Base-by-base conservation (phyloP, 2,113 vertebrate genomes). In the Stictonetta naevosa region DNA sequence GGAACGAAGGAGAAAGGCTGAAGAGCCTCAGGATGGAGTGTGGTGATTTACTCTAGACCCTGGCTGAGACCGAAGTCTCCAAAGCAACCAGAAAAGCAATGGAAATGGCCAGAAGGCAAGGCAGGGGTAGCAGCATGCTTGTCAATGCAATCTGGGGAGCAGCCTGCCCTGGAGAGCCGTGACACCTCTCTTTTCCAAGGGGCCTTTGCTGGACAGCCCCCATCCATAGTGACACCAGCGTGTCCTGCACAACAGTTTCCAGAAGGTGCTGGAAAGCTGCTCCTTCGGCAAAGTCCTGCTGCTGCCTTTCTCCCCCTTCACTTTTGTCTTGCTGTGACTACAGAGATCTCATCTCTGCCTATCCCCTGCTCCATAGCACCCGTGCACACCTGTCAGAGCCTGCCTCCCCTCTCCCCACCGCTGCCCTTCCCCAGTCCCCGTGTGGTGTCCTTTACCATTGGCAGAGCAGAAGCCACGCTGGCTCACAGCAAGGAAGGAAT, bases 401-500 rank as follows among this genome's bases (percentile, higher is more conserved):
- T 82, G 56, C 64, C 46, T 96, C 59, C 42, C 67, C 74, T 58
- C 69, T 40, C 77, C 78, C 64, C 73, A 59, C 63, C 33, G 34
- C 68, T 81, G 77, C 83, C 69, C 92, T 80, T 94, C 56, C 83
- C 50, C 50, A 23, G 73, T 66, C 69, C n/a, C 56, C 7, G 1
- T 90, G 94, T 96, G 62, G 94, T 96, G 62, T 91, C 83, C 44
- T 95, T 90, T 93, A 76, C 66, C 80, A 76, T 1, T 77, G 74
- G 84, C 92, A 93, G 91, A 88, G 69, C 62, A 93, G 85, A 92
- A 96, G 80, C 77, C 85, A 76, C 1, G 4, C 87, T 95, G 93
- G 87, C 78, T 97, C 97, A 92, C 97, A 97, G 97, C 63, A 71
- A 96, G 97, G 38, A 94, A 19, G 31, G 16, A 60, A 92, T 95